A percentile compares a stretch with the other conserved stretches of the same genome.
Conservation (phyloP, 2,113 vertebrate species). For the Clarias magur region DNA sequence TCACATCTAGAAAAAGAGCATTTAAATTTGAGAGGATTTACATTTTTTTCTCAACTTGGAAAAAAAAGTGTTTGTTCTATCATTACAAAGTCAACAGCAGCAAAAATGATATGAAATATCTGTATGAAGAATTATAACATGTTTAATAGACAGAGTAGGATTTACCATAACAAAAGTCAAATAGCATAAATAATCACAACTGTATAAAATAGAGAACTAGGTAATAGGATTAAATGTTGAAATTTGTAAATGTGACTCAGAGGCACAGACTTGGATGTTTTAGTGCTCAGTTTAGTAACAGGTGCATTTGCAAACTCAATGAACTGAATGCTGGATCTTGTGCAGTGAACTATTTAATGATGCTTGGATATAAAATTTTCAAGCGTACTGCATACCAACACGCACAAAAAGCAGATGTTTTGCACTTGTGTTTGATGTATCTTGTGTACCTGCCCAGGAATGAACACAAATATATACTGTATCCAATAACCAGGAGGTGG, state of each 20-base stretch:
- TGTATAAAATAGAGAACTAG: background rate
- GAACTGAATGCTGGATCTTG: background rate
- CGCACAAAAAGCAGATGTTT: background rate
- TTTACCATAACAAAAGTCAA: background rate
- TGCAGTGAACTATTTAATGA: background rate
- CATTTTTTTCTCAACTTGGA: background rate
- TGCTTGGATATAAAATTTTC: background rate
- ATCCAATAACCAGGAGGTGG: background rate
- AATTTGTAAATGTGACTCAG: background rate
- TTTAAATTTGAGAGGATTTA: background rate
- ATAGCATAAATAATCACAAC: background rate
- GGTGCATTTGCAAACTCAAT: background rate
- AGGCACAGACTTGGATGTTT: background rate
- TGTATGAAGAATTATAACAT: background rate
- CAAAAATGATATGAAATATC: no score
- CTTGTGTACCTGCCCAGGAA: background rate
- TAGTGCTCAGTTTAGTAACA: background rate
- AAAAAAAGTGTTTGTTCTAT: background rate
- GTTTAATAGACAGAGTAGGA: background rate
- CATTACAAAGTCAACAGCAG: background rate
- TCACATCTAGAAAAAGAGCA: background rate
- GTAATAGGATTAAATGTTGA: background rate
- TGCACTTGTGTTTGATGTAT: background rate
- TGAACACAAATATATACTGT: background rate
- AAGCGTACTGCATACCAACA: background rate